Conservation (phyloP, 2,113 vertebrate species). For the Picathartes gymnocephalus region DNA sequence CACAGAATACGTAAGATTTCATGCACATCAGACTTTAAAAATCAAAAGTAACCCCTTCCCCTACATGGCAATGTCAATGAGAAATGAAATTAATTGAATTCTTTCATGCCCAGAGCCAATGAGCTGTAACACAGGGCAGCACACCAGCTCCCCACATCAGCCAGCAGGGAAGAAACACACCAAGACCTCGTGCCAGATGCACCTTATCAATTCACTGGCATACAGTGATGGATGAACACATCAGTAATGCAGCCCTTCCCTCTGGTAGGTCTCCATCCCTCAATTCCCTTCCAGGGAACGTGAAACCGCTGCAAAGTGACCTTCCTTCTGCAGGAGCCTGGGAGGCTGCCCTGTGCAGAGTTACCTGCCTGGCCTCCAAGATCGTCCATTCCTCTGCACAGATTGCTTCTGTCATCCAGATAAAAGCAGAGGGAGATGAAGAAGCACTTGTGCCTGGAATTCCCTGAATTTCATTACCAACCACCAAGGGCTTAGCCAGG, state of each 20-base stretch:
- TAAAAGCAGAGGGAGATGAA: neutral
- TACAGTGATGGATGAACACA: neutral
- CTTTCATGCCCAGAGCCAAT: neutral
- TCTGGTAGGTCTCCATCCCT: neutral
- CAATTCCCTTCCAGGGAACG: neutral
- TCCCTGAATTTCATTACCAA: neutral
- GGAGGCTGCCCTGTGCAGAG: fast-evolving
- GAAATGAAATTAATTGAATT: neutral
- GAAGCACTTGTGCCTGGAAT: neutral
- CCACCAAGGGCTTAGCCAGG: neutral
- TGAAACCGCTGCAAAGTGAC: neutral
- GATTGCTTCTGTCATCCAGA: neutral
- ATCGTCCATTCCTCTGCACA: neutral
- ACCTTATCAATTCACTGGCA: neutral
- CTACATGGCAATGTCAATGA: neutral
- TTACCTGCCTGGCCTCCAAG: neutral
- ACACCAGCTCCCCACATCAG: neutral
- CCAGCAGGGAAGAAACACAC: fast-evolving
- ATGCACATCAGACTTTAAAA: neutral
- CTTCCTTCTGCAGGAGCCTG: neutral
- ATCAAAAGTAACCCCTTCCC: neutral
- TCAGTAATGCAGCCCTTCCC: neutral
- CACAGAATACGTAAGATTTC: neutral
- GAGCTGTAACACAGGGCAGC: neutral
- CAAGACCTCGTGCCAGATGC: neutral